Percentiles rank a stretch among this genome's conserved stretches.
Evolutionary conservation across 2,888 invertebrate genomes (phyloP).

Genomic region (Oasisia sp.): DNA sequence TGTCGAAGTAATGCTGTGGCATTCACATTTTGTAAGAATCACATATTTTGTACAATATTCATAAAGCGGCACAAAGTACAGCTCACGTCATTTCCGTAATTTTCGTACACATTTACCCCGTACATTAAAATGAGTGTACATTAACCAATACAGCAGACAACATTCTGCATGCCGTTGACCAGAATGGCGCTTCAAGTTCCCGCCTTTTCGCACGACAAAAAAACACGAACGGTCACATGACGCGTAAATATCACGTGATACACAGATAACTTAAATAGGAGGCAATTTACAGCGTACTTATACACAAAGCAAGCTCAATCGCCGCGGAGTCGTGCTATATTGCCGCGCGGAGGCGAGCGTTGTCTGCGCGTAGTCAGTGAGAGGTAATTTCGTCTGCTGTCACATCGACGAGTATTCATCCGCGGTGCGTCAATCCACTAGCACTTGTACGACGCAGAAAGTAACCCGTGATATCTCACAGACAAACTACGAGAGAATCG

Average conservation of each 20-base stretch:
- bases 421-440: neutral
- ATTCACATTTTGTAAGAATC: neutral
- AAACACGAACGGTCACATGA: neutral
- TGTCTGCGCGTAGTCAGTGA: neutral
- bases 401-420: neutral
- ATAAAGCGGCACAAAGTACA: neutral
- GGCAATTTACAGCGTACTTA: neutral
- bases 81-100: neutral
- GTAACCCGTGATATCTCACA: neutral
- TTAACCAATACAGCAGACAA: neutral
- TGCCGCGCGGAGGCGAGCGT: neutral
- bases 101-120: neutral
- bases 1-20: neutral
- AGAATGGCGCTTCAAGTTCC: constrained; percentile 17
- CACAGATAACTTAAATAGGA: neutral
- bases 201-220: neutral
- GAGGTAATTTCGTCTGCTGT: neutral
- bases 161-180: neutral
- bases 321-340: neutral
- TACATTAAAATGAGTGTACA: neutral
- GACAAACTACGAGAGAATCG: too few relatives aligned
- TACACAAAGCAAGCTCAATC: neutral
- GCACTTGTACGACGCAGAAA: neutral
- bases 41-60: constrained; percentile 3
- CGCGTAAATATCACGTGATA: neutral